Evolutionary conservation across 2,113 vertebrate species (phyloP).

Genomic region (Trichechus manatus): DNA sequence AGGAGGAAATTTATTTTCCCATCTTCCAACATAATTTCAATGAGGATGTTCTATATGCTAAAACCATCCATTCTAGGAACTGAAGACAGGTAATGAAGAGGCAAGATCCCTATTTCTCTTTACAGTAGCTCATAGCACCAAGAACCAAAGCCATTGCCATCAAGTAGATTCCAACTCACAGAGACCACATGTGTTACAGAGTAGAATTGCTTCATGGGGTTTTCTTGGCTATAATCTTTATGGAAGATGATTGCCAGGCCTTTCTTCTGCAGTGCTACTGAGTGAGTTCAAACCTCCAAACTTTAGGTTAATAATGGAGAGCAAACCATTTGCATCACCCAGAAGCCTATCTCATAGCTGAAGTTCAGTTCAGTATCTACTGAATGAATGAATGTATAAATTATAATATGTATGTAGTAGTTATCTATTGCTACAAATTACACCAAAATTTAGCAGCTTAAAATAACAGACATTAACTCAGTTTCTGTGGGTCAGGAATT

Average conservation of each 20-base stretch:
- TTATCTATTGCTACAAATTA: background rate
- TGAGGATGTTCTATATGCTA: background rate
- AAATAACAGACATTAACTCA: background rate
- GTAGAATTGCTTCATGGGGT: background rate
- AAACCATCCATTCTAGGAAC: background rate
- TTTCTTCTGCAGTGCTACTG: no score
- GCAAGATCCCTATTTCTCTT: background rate
- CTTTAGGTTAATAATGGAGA: no score
- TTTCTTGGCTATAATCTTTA: no score
- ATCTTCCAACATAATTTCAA: background rate
- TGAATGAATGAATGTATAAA: background rate
- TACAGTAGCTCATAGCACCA: background rate
- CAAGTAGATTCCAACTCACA: background rate
- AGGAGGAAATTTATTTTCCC: constrained; percentile 16
- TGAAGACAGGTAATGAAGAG: background rate
- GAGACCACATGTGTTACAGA: background rate
- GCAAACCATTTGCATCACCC: no score
- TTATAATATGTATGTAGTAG: background rate
- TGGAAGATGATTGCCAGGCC: no score
- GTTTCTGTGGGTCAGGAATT: background rate
- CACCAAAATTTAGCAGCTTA: background rate
- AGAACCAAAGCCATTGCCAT: background rate
- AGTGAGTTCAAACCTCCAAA: no score
- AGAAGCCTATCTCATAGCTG: background rate
- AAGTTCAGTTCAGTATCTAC: background rate